Percentiles rank a stretch among this genome's conserved stretches.
phyloP scores from a whole-genome alignment of 1,140 invertebrate species.

The Brachionus manjavacas region DNA sequence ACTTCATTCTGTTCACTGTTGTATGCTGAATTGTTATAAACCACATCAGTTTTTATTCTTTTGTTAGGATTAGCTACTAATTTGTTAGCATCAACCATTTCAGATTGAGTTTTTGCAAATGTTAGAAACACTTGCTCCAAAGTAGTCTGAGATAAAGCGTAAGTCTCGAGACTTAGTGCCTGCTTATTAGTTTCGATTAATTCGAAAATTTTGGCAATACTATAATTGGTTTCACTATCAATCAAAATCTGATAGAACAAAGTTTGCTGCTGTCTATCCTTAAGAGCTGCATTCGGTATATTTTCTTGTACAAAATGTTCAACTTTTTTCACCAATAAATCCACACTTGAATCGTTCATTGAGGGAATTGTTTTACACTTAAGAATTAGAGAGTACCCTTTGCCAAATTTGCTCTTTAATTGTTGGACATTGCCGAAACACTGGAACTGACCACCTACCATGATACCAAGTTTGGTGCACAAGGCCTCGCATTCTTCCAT shows the following conservation, averaged over 20 bases:
- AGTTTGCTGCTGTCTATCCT: constrained; percentile 32
- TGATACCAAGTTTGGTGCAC: constrained; percentile 49
- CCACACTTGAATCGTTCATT: background rate
- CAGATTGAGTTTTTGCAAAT: constrained; percentile 32
- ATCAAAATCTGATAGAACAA: constrained; percentile 33
- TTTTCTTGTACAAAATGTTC: constrained; percentile 20
- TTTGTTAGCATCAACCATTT: background rate
- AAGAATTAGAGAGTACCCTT: constrained; percentile 59
- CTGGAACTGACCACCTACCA: constrained; percentile 49
- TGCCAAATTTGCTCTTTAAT: constrained; percentile 49
- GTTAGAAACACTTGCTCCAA: constrained; percentile 39
- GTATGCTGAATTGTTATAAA: background rate
- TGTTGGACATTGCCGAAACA: constrained; percentile 51
- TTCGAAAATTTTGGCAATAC: constrained; percentile 15
- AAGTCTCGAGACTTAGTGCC: constrained; percentile 25
- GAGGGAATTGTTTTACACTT: constrained; percentile 43
- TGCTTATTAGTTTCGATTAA: constrained; percentile 21
- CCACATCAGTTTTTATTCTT: background rate
- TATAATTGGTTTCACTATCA: background rate
- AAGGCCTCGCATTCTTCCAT: constrained; percentile 45
- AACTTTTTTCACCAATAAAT: background rate
- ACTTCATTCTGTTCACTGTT: background rate
- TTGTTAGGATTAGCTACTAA: background rate
- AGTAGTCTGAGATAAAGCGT: constrained; percentile 31
- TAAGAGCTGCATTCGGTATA: constrained; percentile 30